Conservation (phyloP, 2,113 vertebrate genomes). For the Orycteropus afer region DNA sequence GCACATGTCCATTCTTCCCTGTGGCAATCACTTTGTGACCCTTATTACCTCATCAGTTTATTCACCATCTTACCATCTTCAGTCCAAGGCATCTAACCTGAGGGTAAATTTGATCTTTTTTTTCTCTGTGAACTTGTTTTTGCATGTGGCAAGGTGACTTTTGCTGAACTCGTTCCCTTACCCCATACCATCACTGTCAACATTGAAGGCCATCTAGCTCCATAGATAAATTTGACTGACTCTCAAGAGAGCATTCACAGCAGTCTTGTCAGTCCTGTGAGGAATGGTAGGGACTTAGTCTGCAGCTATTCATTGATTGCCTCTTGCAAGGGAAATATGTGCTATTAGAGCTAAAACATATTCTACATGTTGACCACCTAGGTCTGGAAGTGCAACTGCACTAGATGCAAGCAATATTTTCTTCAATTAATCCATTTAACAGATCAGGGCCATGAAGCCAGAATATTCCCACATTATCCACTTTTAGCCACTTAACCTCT, state of each 20-base stretch:
- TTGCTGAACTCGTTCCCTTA: background rate
- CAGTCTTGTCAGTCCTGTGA: background rate
- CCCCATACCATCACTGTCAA: background rate
- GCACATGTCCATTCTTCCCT: background rate
- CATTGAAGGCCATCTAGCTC: background rate
- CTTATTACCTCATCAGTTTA: background rate
- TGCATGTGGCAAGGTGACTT: background rate
- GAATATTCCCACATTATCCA: slow-evolving; percentile 29
- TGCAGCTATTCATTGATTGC: background rate
- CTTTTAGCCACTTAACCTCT: slow-evolving; percentile 43
- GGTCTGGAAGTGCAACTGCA: background rate
- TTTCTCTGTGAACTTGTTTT: background rate
- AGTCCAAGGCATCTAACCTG: background rate
- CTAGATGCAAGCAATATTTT: slow-evolving; percentile 20
- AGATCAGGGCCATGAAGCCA: background rate
- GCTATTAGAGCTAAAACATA: background rate
- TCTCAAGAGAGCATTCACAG: background rate
- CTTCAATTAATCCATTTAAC: background rate
- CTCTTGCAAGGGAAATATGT: background rate
- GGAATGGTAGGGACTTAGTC: background rate
- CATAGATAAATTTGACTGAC: background rate
- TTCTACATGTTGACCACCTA: background rate
- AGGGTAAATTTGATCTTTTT: background rate
- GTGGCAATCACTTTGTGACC: background rate
- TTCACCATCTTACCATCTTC: background rate